Evolutionary conservation across 2,113 vertebrate genomes (phyloP), one percentile per base, ranked within the genome.

Genomic region (Saccopteryx bilineata): DNA sequence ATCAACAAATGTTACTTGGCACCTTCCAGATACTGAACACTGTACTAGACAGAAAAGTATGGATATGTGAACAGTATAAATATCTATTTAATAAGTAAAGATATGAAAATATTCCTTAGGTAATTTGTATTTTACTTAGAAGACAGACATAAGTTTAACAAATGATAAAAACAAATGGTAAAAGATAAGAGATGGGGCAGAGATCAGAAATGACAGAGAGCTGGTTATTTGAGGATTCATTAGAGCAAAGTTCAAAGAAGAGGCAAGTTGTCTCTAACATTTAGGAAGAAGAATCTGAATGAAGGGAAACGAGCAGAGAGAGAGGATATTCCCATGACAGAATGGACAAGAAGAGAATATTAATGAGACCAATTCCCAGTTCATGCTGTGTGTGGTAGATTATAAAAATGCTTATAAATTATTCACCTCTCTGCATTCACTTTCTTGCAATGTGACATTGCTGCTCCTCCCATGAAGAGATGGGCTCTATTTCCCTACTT

Each of bases 201-300:
- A 95, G 15, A 92, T 58, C 76, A 93, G 66, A 88, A 94, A 87
- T 81, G n/a, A 39, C 78, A 76, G 24, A 71, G 58, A 61, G 18
- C n/a, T 83, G 50, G 31, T 79, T 66, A 88, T 92, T 87, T 76
- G 92, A 75, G 66, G 17, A 33, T 85, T 85, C 48, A 71, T 96
- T 39, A 15, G 33, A 81, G 48, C 46, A 87, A 66, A 87, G 71
- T 90, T 93, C 75, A 90, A 85, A 94, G 78, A 90, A 63, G 54
- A 95, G 68, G 18, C 31, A 75, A 84, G 54, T 80, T 92, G n/a
- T 72, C 66, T 65, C 68, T 82, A 94, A 90, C 54, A 75, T 95
- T 94, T 87, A 80, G 71, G 81, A 88, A 96, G 90, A 84, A 94
- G 89, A 95, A 60, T 88, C 46, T 92, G 78, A 97, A 92, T 63